Conservation (phyloP, 2,888 invertebrate species). For the Rhingia campestris region DNA sequence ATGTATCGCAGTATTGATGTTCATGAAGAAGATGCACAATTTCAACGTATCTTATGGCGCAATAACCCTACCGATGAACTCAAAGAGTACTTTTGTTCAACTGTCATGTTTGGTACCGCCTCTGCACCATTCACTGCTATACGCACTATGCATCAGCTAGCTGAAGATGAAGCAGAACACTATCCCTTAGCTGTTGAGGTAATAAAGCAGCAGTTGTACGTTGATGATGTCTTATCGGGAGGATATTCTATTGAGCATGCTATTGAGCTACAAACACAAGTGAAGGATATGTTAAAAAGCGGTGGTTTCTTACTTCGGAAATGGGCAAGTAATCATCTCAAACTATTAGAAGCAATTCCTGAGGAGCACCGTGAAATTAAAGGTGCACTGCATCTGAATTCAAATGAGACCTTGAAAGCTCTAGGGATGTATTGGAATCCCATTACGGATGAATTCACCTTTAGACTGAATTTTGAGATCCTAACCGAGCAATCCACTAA, state of each 20-base stretch:
- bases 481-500: constrained; percentile 10
- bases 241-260: constrained; percentile 9
- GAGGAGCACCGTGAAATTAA: constrained; percentile 20
- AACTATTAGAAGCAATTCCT: constrained; percentile 19
- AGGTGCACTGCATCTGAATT: constrained; percentile 26
- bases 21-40: constrained; percentile 38
- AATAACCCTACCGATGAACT: constrained; percentile 11
- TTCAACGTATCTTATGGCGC: constrained; percentile 40
- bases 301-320: constrained; percentile 49
- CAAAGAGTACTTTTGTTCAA: constrained; percentile 30
- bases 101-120: constrained; percentile 45
- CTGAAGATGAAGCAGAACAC: constrained; percentile 26
- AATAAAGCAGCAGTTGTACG: constrained; percentile 19
- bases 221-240: constrained; percentile 33
- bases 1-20: constrained; percentile 49
- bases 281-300: neutral
- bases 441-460: constrained; percentile 30
- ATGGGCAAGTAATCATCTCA: constrained; percentile 27
- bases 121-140: constrained; percentile 46
- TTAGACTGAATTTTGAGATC: constrained; percentile 30
- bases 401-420: constrained; percentile 35
- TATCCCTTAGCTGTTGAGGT: constrained; percentile 20
- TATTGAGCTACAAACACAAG: constrained; percentile 3
- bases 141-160: constrained; percentile 38
- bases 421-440: constrained; percentile 56